Evolutionary conservation across 2,113 vertebrate species (phyloP).

Genomic region (Entomyzon cyanotis): DNA sequence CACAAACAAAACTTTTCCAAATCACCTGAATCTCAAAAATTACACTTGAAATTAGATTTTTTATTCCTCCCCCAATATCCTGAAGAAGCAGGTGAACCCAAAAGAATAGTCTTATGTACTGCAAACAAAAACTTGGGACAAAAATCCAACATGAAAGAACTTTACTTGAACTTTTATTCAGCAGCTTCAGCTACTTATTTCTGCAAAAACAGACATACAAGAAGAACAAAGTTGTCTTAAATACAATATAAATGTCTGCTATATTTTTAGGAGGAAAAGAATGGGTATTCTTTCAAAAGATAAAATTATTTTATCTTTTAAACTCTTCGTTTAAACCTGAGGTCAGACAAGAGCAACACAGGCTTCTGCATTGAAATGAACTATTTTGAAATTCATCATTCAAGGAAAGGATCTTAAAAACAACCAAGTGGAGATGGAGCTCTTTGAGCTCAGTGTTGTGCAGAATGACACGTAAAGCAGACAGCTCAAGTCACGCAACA

Average conservation of each 20-base stretch:
- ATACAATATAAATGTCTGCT: neutral
- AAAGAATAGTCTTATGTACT: neutral
- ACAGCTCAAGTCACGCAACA: fast-evolving
- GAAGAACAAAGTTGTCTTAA: neutral
- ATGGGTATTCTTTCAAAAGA: neutral
- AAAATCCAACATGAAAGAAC: neutral
- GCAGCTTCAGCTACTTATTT: neutral
- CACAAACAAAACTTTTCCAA: neutral
- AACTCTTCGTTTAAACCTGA: neutral
- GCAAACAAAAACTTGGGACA: neutral
- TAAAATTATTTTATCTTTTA: neutral
- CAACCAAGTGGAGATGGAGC: neutral
- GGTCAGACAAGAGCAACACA: neutral
- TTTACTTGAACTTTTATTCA: neutral
- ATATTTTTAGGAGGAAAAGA: neutral
- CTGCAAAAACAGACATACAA: neutral
- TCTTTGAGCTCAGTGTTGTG: neutral
- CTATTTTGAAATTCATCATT: neutral
- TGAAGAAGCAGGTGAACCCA: neutral
- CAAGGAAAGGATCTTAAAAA: neutral
- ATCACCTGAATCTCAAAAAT: neutral
- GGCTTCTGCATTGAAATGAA: neutral
- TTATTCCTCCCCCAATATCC: neutral
- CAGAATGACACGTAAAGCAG: neutral
- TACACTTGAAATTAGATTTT: neutral